phyloP scores from a whole-genome alignment of 1,140 invertebrate genomes.

The Plectrocnemia conspersa region DNA sequence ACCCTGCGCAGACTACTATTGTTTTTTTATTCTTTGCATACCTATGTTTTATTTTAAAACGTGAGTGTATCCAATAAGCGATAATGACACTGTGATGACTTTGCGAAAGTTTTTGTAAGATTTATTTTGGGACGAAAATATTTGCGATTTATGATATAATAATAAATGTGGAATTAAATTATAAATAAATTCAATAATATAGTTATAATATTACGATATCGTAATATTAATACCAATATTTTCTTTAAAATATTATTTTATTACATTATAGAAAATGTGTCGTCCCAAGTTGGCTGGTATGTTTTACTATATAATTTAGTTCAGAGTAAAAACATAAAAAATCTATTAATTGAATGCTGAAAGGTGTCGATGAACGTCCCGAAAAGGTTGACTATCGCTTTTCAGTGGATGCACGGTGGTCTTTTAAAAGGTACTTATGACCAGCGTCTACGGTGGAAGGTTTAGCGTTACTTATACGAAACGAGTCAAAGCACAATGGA shows the following conservation, averaged over 20 bases:
- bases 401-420: neutral
- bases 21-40: too few species aligned
- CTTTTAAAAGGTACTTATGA: conserved; percentile 28
- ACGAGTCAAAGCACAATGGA: conserved; percentile 15
- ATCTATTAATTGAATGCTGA: neutral
- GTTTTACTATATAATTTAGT: neutral
- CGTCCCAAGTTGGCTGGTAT: neutral
- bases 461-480: conserved; percentile 17
- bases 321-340: neutral
- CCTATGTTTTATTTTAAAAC: too few species aligned
- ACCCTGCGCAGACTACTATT: too few species aligned
- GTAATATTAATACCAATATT: neutral
- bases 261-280: neutral
- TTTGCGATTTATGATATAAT: too few species aligned
- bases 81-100: too few species aligned
- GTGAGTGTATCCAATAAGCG: too few species aligned
- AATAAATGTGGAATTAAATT: too few species aligned
- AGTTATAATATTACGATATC: too few species aligned
- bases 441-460: conserved; percentile 10
- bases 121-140: too few species aligned
- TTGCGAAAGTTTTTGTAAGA: too few species aligned
- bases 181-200: too few species aligned
- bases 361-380: neutral
- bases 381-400: too few species aligned
- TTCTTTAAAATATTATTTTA: neutral